These are phyloP conservation scores for Phortica variegata DNA, from an alignment of 1,140 invertebrate genomes.

Conservation along the genomic window DNA sequence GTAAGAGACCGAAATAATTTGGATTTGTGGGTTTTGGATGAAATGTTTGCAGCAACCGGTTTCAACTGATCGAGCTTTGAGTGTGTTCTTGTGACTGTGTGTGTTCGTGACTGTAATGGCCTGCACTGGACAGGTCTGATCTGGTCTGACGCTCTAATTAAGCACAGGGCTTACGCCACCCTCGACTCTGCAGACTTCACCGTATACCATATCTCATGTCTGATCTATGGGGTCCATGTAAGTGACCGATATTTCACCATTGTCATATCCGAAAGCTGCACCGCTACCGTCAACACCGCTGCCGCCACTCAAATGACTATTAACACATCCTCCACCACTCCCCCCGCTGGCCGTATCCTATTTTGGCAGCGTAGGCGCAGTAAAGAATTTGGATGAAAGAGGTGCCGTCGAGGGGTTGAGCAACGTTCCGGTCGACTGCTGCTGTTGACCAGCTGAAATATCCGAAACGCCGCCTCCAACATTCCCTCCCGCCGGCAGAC, in stretches of 20 bases:
- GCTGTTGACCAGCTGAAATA: conserved; percentile 19
- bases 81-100: conserved; percentile 30
- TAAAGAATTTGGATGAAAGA: conserved; percentile 54
- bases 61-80: too few relatives aligned
- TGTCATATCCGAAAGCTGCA: conserved; percentile 45
- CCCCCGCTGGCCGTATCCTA: conserved; percentile 57
- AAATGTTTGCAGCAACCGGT: too few relatives aligned
- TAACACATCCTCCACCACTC: conserved; percentile 44
- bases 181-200: conserved; percentile 45
- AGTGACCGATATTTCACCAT: conserved; percentile 53
- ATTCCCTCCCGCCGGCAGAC: conserved; percentile 36
- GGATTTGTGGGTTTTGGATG: conserved; percentile 1
- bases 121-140: too few relatives aligned
- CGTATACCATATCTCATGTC: conserved; percentile 51
- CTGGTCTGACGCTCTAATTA: too few relatives aligned
- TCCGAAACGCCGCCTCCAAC: conserved; percentile 16
- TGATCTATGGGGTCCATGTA: conserved; percentile 56
- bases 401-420: conserved; percentile 51
- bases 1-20: conserved; percentile 35
- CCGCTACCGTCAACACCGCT: conserved; percentile 18
- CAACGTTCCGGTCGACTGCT: conserved; percentile 20
- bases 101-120: conserved; percentile 23
- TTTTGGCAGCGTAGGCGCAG: conserved; percentile 53
- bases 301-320: conserved; percentile 23
- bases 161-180: too few relatives aligned